Evolutionary conservation across 1,140 invertebrate species (phyloP).

Genomic region (Caerostris darwini): DNA sequence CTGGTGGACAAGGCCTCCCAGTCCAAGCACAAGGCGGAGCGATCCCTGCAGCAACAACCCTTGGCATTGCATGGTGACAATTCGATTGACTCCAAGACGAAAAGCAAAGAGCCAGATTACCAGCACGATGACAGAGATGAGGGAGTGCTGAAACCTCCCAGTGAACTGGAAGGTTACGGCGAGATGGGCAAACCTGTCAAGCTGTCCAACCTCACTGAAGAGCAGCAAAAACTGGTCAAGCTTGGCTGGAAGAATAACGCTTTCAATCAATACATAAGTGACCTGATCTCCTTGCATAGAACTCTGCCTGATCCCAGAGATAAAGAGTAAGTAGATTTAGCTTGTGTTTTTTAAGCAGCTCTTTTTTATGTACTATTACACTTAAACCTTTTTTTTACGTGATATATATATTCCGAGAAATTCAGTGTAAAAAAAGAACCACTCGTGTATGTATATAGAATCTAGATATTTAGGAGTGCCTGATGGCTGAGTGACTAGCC

Average conservation of each 20-base stretch:
- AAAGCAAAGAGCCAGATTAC: constrained; percentile 9
- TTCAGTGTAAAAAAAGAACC: no score
- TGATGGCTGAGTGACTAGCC: no score
- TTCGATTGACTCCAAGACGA: neutral
- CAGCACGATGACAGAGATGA: constrained; percentile 46
- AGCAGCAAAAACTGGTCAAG: constrained; percentile 93
- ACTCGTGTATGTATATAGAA: no score
- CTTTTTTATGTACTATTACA: neutral
- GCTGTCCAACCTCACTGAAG: constrained; percentile 90
- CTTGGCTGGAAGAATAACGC: constrained; percentile 98
- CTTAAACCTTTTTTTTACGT: neutral
- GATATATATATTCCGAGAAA: no score
- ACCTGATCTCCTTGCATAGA: constrained; percentile 97
- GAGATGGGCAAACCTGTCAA: constrained; percentile 94
- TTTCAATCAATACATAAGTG: constrained; percentile 99
- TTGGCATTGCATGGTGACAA: neutral
- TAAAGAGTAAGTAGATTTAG: constrained; percentile 89
- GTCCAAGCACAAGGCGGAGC: constrained; percentile 67
- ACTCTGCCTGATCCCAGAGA: constrained; percentile 95
- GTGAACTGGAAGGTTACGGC: constrained; percentile 84
- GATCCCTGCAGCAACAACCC: constrained; percentile 59
- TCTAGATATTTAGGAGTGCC: no score
- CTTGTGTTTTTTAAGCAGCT: neutral
- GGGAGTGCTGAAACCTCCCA: constrained; percentile 80
- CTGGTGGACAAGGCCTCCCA: constrained; percentile 30